Percentiles rank a stretch among this genome's conserved stretches.
Evolutionary conservation across 2,888 invertebrate species (phyloP).

Genomic region (Polylopha cassiicola): DNA sequence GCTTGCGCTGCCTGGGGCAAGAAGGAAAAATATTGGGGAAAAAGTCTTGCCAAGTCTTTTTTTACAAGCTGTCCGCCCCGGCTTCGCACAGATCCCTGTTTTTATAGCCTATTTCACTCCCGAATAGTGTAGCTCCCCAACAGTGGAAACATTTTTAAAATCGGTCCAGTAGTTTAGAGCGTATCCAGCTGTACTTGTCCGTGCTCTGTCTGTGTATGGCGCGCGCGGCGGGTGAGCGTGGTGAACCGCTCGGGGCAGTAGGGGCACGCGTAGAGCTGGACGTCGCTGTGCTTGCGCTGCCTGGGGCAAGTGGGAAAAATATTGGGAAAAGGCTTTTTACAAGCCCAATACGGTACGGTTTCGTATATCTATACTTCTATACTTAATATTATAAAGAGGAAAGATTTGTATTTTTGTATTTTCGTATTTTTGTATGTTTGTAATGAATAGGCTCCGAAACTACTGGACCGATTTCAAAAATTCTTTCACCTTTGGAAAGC

Average conservation of each 20-base stretch:
- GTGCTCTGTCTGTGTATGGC: conserved; percentile 18
- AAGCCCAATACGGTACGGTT: too few relatives aligned
- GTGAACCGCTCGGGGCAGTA: conserved; percentile 26
- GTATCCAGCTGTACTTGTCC: conserved; percentile 23
- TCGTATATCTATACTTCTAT: too few relatives aligned
- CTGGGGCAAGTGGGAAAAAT: conserved; percentile 16
- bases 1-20: conserved; percentile 30
- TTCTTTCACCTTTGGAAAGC: too few relatives aligned
- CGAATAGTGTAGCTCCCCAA: not conserved
- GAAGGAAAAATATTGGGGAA: not conserved
- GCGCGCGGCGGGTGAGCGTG: conserved; percentile 25
- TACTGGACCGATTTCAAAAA: too few relatives aligned
- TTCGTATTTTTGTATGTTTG: too few relatives aligned
- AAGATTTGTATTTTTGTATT: too few relatives aligned
- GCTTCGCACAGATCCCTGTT: too few relatives aligned
- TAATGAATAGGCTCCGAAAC: too few relatives aligned
- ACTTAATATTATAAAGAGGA: too few relatives aligned
- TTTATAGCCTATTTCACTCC: conserved; percentile 2
- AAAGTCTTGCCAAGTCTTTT: conserved; percentile 1
- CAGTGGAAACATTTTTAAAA: too few relatives aligned
- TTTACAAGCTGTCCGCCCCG: too few relatives aligned
- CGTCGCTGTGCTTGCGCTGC: conserved; percentile 27
- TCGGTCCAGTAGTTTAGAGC: too few relatives aligned
- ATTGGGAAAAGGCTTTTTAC: not conserved
- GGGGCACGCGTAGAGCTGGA: conserved; percentile 28